Evolutionary conservation across 2,797 vertebrate species (phyloP).

Genomic region (Chrysocyon brachyurus): DNA sequence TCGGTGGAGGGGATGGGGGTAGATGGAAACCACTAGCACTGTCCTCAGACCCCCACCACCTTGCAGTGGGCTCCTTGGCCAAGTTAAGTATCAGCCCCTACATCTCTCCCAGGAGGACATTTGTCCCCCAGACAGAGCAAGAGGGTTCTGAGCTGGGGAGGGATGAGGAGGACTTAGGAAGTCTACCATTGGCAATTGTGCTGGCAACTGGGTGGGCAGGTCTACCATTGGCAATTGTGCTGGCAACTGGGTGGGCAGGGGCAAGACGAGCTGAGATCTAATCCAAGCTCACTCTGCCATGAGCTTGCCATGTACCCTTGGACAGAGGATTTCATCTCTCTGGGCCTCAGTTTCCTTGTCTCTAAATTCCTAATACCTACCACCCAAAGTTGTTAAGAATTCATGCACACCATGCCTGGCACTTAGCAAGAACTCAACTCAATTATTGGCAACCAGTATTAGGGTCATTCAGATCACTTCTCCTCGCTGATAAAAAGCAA

Average conservation of each 20-base stretch:
- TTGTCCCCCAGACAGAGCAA: background rate
- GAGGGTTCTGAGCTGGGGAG: background rate
- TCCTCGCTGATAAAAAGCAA: background rate
- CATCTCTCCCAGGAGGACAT: background rate
- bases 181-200: background rate
- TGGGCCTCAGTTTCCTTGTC: background rate
- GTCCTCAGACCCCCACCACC: background rate
- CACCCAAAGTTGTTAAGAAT: background rate
- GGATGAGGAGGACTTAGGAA: background rate
- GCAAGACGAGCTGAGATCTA: background rate
- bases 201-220: background rate
- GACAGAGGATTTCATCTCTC: background rate
- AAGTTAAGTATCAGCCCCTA: too few species aligned
- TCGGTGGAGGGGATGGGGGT: background rate
- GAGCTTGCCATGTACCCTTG: background rate
- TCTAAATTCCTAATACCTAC: background rate
- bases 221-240: background rate
- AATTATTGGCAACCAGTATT: background rate
- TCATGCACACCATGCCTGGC: background rate
- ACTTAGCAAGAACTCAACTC: background rate
- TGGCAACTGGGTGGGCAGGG: background rate
- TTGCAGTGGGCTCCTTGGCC: background rate
- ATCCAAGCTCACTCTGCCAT: background rate
- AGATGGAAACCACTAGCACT: background rate
- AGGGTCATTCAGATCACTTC: background rate